Evolutionary conservation across 1,140 invertebrate genomes (phyloP).

Genomic region (Calosoma granatense): DNA sequence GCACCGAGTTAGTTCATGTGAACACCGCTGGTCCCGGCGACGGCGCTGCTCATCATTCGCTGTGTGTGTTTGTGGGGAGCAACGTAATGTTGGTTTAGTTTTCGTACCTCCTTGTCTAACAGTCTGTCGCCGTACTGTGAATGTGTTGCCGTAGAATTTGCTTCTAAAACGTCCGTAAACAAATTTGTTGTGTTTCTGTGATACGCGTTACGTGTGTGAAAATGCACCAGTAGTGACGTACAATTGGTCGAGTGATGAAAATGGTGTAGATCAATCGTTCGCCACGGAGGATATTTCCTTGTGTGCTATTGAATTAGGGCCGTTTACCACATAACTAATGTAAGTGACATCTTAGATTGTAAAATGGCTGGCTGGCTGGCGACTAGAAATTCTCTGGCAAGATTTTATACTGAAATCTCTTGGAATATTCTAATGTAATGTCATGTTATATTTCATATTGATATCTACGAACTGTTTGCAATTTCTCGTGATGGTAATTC

Average conservation of each 20-base stretch:
- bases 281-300: neutral
- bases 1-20: neutral
- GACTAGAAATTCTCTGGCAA: too few species aligned
- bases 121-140: neutral
- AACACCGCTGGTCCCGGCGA: neutral
- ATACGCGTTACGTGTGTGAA: neutral
- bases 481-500: too few species aligned
- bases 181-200: conserved; percentile 5
- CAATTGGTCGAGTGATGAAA: neutral
- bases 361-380: conserved; percentile 8
- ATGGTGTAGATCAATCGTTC: neutral
- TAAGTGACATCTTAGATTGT: neutral
- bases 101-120: neutral
- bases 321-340: conserved; percentile 4
- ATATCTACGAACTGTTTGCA: too few species aligned
- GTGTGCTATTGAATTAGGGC: neutral
- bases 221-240: neutral
- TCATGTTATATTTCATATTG: too few species aligned
- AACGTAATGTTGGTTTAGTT: neutral
- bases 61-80: conserved; percentile 7
- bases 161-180: neutral
- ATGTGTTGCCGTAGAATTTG: neutral
- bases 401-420: too few species aligned
- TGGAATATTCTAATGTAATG: too few species aligned
- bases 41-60: neutral